phyloP scores from a whole-genome alignment of 1,140 invertebrate species.

The Acromyrmex echinatior region DNA sequence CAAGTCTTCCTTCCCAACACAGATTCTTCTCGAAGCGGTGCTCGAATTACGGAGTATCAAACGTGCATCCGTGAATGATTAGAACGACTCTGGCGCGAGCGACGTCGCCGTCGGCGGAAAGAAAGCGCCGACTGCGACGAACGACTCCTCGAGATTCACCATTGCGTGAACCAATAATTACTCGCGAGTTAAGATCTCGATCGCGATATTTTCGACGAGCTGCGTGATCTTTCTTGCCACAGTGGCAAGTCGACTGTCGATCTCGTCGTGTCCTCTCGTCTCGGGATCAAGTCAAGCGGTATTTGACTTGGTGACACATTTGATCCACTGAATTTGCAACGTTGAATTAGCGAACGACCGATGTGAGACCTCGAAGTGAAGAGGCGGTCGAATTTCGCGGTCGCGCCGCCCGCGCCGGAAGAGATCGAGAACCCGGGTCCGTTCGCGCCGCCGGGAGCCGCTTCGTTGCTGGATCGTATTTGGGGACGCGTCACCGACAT shows the following conservation, averaged over 20 bases:
- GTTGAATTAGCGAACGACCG: not conserved
- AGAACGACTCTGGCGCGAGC: not conserved
- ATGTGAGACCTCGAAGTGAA: slow-evolving; percentile 34
- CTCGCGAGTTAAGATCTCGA: not conserved
- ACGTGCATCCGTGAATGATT: slow-evolving; percentile 18
- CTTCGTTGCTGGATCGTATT: slow-evolving; percentile 59
- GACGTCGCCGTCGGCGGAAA: slow-evolving; percentile 21
- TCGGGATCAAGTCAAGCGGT: no score
- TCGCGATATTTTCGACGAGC: not conserved
- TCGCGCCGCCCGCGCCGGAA: slow-evolving; percentile 15
- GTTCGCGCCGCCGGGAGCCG: slow-evolving; percentile 4
- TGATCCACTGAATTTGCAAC: not conserved
- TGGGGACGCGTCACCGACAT: slow-evolving; percentile 67
- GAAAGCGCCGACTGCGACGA: not conserved
- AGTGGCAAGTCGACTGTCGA: not conserved
- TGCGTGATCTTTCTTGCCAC: not conserved
- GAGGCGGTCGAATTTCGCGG: not conserved
- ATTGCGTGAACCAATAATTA: not conserved
- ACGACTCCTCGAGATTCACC: not conserved
- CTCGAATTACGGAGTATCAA: not conserved
- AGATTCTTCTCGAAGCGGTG: slow-evolving; percentile 11
- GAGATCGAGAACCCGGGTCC: slow-evolving; percentile 27
- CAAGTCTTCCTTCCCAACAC: slow-evolving; percentile 12
- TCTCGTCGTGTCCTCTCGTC: no score
- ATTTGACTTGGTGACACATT: not conserved